A percentile compares a stretch with the other conserved stretches of the same genome.
Conservation (phyloP, 2,888 invertebrate species). For the Dichetophora obliterata region DNA sequence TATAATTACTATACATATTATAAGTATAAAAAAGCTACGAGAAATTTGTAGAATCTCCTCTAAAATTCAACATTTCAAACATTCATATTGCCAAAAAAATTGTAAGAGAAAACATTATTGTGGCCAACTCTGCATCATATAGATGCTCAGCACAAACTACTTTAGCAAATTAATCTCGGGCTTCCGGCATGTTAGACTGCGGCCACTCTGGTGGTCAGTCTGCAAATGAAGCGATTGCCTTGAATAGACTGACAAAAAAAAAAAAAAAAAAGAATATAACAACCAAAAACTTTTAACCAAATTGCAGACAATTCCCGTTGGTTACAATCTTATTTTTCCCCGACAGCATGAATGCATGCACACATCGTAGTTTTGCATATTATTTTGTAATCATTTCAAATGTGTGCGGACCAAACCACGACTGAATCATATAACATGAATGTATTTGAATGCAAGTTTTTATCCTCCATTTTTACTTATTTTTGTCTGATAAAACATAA, state of each 20-base stretch:
- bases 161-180: constrained; percentile 28
- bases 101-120: no score
- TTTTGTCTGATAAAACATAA: not conserved
- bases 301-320: not conserved
- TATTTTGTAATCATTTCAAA: constrained; percentile 20
- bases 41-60: no score
- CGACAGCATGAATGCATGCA: not conserved
- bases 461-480: no score
- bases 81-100: no score
- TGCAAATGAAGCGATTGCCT: constrained; percentile 47
- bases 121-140: no score
- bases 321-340: not conserved
- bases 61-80: no score
- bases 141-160: not conserved
- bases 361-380: not conserved
- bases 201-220: constrained; percentile 48
- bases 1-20: no score
- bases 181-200: constrained; percentile 44
- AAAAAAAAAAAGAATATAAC: not conserved
- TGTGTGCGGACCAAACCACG: not conserved
- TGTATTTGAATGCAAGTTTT: not conserved
- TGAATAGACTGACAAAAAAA: not conserved
- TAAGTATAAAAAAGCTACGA: no score
- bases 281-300: not conserved
- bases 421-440: not conserved